Evolutionary conservation across 2,797 vertebrate species (phyloP).

Genomic region (Poecilia picta): DNA sequence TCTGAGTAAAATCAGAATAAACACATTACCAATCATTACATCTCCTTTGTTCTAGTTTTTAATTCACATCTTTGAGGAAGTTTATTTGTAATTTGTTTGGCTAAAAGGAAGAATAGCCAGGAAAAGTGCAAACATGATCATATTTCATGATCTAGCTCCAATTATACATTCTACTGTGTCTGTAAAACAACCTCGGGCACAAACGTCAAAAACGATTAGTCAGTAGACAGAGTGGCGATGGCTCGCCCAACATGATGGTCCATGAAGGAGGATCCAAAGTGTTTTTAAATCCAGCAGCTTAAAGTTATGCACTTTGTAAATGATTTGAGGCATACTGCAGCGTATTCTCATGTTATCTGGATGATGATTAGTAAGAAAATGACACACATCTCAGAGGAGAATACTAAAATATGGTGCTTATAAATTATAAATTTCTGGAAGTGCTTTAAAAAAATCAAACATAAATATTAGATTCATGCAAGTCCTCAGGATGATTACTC

Average conservation of each 20-base stretch:
- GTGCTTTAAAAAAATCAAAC: neutral
- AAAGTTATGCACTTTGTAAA: no score
- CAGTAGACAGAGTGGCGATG: neutral
- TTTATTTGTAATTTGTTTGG: neutral
- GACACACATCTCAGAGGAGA: neutral
- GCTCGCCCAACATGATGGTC: neutral
- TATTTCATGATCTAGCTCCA: neutral
- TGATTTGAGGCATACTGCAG: neutral
- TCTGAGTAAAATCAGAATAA: neutral
- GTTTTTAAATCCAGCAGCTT: neutral
- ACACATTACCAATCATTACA: neutral
- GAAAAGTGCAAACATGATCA: neutral
- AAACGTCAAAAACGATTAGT: neutral
- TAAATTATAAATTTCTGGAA: neutral
- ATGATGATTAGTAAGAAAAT: neutral
- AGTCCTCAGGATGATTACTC: neutral
- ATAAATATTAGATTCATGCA: neutral
- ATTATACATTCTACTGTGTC: neutral
- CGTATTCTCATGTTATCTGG: neutral
- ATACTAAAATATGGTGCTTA: neutral
- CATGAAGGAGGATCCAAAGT: neutral
- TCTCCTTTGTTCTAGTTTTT: neutral
- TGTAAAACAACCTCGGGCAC: neutral
- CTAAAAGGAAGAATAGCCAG: neutral
- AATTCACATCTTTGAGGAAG: neutral